Percentiles rank a stretch among this genome's conserved stretches.
Conservation (phyloP, 37 sponge, comb jelly and placozoan genomes). For the Spongia lamella region DNA sequence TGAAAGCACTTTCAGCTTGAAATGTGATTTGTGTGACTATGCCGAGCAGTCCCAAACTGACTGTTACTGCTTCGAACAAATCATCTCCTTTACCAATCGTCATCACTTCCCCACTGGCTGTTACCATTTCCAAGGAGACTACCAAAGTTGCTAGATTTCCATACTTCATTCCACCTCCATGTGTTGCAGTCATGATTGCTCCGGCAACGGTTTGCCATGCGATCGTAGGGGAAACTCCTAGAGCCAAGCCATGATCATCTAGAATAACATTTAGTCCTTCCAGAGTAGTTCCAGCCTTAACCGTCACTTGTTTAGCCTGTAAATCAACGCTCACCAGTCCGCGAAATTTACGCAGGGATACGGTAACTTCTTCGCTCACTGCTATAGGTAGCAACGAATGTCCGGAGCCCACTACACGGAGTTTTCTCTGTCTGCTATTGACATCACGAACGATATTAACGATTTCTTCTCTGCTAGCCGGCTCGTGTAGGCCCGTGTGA, state of each 20-base stretch:
- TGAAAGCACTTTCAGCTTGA: slow-evolving; percentile 42
- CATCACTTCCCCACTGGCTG: slow-evolving; percentile 48
- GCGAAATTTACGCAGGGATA: slow-evolving; percentile 54
- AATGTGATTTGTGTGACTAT: slow-evolving; percentile 73
- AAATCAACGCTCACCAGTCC: slow-evolving; percentile 54
- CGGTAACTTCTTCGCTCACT: slow-evolving; percentile 31
- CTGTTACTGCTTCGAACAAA: slow-evolving; percentile 62
- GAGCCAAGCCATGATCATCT: slow-evolving; percentile 41
- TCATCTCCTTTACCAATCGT: slow-evolving; percentile 2
- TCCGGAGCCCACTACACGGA: slow-evolving; percentile 64
- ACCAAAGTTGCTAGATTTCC: slow-evolving; percentile 76
- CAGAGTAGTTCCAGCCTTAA: slow-evolving; percentile 59
- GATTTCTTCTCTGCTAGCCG: slow-evolving; percentile 55
- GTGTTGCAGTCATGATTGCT: slow-evolving; percentile 43
- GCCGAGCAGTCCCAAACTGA: slow-evolving; percentile 73
- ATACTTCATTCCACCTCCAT: neutral
- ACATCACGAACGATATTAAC: slow-evolving; percentile 35
- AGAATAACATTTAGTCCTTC: slow-evolving; percentile 24
- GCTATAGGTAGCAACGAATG: slow-evolving; percentile 67
- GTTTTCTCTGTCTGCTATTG: slow-evolving; percentile 12
- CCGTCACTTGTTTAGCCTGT: slow-evolving; percentile 42
- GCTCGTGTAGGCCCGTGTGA: slow-evolving; percentile 13
- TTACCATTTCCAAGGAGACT: slow-evolving; percentile 56
- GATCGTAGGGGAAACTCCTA: slow-evolving; percentile 45
- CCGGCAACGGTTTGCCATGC: slow-evolving; percentile 67